These are phyloP conservation scores for Bufo bufo DNA, from an alignment of 2,113 vertebrate genomes.

Conservation along the genomic window DNA sequence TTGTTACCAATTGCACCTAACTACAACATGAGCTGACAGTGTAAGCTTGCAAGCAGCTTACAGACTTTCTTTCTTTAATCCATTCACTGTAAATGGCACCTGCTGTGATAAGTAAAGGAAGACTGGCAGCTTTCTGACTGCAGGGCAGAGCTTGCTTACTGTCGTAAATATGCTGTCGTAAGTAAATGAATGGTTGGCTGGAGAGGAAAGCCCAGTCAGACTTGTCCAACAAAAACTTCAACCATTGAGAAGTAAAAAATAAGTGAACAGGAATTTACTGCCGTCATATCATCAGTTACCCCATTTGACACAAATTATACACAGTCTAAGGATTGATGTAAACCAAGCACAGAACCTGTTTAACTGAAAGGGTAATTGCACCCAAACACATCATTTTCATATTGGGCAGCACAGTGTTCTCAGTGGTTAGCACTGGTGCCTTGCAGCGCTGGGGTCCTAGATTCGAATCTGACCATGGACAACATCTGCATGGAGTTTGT, in stretches of 20 bases:
- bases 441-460: too few relatives aligned
- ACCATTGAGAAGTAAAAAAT: neutral
- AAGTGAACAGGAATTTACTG: neutral
- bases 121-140: slow-evolving; percentile 16
- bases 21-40: neutral
- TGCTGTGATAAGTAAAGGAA: slow-evolving; percentile 4
- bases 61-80: slow-evolving; percentile 13
- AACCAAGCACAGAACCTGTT: neutral
- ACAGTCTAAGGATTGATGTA: neutral
- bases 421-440: too few relatives aligned
- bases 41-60: neutral
- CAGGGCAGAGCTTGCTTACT: neutral
- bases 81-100: slow-evolving; percentile 4
- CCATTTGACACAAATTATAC: neutral
- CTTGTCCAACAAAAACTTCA: neutral
- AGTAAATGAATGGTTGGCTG: neutral
- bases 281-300: neutral
- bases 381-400: neutral
- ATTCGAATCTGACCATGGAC: too few relatives aligned
- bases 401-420: too few relatives aligned
- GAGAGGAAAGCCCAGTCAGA: neutral
- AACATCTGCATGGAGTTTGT: too few relatives aligned
- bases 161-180: neutral
- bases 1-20: neutral
- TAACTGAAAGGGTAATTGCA: neutral